Evolutionary conservation across 2,797 vertebrate genomes (phyloP), one percentile per base, ranked within the genome.

Genomic region (Rhynchonycteris naso): DNA sequence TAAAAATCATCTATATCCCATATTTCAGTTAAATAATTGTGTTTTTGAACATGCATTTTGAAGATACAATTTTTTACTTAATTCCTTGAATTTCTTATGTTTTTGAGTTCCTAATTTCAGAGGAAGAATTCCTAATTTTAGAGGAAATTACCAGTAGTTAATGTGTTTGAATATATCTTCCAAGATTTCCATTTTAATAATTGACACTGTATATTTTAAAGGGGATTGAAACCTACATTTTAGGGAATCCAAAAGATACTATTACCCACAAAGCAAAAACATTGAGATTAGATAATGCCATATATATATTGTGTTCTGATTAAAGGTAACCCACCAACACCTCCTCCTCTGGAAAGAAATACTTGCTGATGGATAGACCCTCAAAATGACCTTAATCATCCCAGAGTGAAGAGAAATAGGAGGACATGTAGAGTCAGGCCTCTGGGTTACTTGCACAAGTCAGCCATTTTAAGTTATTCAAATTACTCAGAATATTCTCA

Each of bases 71-170:
- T 52, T 90, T 92, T 63, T 80, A 13, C 33, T 79, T 69, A 59
- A 3, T 75, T 65, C 15, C 88, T 61, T 65, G 12, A 87, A 90
- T 59, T 72, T 75, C 30, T 7, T 84, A 3, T 74, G 18, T 84
- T 79, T 81, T 33, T 56, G 21, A 84, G 59, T 65, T 59, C 4
- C 26, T 81, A 16, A 71, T 88, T 84, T 80, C 66, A 88, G 78
- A 95, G 15, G 4, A 69, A 80, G 21, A 84, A 59, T 65, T 59
- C 4, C 26, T 81, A 16, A 71, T 88, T 84, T 80, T 61, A 88
- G 78, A 95, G 15, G 4, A 69, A 80, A 85, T 85, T 24, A 71
- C 0, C 84, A 30, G n/a, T 71, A 58, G 24, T 66, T 72, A 85
- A 22, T 76, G 15, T 61, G 4, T 71, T 56, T 72, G 4, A 56